Conservation (phyloP, 2,888 invertebrate species). For the Latrodectus hesperus region DNA sequence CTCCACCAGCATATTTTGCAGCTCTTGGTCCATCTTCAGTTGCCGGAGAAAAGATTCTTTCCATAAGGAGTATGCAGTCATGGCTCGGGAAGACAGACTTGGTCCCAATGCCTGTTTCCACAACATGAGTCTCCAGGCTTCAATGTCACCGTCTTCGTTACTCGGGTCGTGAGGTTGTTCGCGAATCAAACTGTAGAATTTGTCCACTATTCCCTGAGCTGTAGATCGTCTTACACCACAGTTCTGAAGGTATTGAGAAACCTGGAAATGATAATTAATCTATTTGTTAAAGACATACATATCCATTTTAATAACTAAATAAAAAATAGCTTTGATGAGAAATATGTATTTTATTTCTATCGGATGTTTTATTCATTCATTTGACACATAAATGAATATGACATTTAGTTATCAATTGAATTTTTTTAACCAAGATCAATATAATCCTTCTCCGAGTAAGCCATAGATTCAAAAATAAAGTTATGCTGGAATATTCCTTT, state of each 20-base stretch:
- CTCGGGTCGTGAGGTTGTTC: conserved; percentile 86
- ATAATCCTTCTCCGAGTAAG: too few relatives aligned
- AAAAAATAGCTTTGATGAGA: too few relatives aligned
- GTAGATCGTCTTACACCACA: conserved; percentile 78
- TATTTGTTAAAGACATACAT: too few relatives aligned
- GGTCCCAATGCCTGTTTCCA: conserved; percentile 87
- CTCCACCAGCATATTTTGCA: conserved; percentile 81
- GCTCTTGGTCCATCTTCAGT: conserved; percentile 82
- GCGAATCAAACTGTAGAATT: conserved; percentile 85
- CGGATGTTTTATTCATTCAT: too few relatives aligned
- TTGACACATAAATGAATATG: too few relatives aligned
- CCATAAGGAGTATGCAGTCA: conserved; percentile 86
- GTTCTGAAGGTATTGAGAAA: conserved; percentile 66
- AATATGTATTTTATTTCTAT: too few relatives aligned
- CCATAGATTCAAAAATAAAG: too few relatives aligned
- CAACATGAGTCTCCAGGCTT: conserved; percentile 85
- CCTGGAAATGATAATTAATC: conserved; percentile 39
- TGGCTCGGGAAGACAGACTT: conserved; percentile 83
- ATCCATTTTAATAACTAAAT: too few relatives aligned
- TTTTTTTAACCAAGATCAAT: too few relatives aligned
- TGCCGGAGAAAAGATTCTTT: conserved; percentile 85
- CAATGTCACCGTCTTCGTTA: conserved; percentile 79
- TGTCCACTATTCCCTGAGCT: conserved; percentile 81
- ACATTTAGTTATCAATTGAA: too few relatives aligned
- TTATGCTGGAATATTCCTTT: too few relatives aligned